Percentiles rank a stretch among this genome's conserved stretches.
Conservation (phyloP, 2,113 vertebrate species). For the Megaceryle maxima region DNA sequence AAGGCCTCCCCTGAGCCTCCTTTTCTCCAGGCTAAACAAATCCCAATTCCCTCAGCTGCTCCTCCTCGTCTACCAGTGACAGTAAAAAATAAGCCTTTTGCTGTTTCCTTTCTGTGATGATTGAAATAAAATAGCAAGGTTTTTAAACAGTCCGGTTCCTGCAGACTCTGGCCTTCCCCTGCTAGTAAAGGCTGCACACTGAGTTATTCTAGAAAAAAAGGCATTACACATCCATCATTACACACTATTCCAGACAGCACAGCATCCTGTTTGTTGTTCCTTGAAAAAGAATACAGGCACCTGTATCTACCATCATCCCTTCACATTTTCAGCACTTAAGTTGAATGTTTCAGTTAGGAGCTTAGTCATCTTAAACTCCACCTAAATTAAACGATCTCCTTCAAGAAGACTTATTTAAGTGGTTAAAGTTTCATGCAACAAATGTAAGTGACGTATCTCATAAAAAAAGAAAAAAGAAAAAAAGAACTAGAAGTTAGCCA, state of each 20-base stretch:
- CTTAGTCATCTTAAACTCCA: background rate
- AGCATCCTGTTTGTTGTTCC: background rate
- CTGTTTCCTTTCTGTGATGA: background rate
- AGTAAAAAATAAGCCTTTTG: background rate
- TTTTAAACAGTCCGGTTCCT: background rate
- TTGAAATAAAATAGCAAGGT: background rate
- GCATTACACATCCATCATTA: background rate
- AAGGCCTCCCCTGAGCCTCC: too few species aligned
- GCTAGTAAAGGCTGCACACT: accelerated
- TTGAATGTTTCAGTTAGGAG: background rate
- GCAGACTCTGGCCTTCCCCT: background rate
- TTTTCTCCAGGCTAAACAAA: too few species aligned
- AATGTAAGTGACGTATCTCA: background rate
- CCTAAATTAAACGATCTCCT: background rate
- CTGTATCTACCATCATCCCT: background rate
- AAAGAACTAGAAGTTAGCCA: background rate
- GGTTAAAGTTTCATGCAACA: background rate
- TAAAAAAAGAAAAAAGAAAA: background rate
- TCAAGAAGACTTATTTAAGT: background rate
- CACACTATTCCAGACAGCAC: background rate
- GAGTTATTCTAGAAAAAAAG: background rate
- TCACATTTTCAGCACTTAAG: background rate
- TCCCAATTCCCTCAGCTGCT: too few species aligned
- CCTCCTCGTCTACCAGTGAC: background rate
- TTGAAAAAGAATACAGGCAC: background rate